phyloP scores from a whole-genome alignment of 2,797 vertebrate species.

The Morelia viridis region DNA sequence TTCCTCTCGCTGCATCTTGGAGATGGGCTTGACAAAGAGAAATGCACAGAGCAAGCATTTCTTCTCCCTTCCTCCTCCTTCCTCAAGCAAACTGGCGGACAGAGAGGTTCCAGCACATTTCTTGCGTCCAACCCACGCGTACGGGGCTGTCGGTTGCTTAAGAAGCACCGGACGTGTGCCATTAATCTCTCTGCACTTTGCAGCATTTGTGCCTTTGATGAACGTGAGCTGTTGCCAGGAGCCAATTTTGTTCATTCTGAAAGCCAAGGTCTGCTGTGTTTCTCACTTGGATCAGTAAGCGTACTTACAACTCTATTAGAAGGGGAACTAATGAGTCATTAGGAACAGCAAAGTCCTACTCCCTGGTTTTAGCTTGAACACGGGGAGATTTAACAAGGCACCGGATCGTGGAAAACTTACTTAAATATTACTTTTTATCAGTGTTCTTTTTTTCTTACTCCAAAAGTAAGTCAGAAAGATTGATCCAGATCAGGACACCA shows the following conservation, averaged over 20 bases:
- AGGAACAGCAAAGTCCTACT: too few species aligned
- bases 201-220: not conserved
- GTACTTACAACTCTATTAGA: not conserved
- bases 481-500: too few species aligned
- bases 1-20: too few species aligned
- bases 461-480: too few species aligned
- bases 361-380: too few species aligned
- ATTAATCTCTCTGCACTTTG: constrained; percentile 17
- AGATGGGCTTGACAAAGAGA: not conserved
- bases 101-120: not conserved
- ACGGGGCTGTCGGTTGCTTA: not conserved
- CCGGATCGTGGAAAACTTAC: too few species aligned
- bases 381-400: too few species aligned
- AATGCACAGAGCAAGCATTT: not conserved
- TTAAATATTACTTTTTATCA: too few species aligned
- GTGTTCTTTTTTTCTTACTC: too few species aligned
- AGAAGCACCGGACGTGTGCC: not conserved
- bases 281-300: not conserved
- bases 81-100: too few species aligned
- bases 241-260: not conserved
- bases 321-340: not conserved
- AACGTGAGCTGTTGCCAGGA: not conserved
- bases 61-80: not conserved
- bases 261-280: not conserved
- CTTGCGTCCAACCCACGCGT: not conserved